A percentile compares a stretch with the other conserved stretches of the same genome.
Evolutionary conservation across 2,113 vertebrate genomes (phyloP).

Genomic region (Anolis sagrei): DNA sequence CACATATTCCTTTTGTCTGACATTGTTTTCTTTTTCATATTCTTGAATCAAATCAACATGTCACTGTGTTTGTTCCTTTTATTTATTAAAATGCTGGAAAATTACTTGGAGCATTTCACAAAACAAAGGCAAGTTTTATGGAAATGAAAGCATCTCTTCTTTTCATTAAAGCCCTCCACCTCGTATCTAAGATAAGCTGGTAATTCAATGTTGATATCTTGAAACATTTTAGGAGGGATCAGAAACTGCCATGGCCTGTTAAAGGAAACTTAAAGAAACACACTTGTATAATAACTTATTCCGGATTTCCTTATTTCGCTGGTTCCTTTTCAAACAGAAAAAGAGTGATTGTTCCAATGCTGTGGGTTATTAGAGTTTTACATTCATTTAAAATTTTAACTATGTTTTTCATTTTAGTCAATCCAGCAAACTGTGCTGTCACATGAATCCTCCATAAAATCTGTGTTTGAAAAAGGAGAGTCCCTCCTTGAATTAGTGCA

Average conservation of each 20-base stretch:
- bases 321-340: background rate
- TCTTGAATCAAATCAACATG: background rate
- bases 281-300: background rate
- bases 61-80: background rate
- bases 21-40: background rate
- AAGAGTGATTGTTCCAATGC: background rate
- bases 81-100: background rate
- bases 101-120: no score
- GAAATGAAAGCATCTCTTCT: background rate
- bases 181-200: background rate
- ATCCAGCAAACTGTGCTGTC: slow-evolving; percentile 89
- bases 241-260: background rate
- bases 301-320: background rate
- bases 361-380: background rate
- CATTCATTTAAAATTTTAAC: slow-evolving; percentile 3
- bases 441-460: slow-evolving; percentile 87
- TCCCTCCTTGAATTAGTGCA: slow-evolving; percentile 84
- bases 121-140: background rate
- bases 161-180: no score
- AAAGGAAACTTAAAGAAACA: background rate
- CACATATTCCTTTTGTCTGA: background rate
- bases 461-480: slow-evolving; percentile 90
- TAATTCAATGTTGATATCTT: background rate
- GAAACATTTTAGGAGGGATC: background rate
- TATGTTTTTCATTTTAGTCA: slow-evolving; percentile 77